phyloP scores from a whole-genome alignment of 53 echinoderm and acorn worm genomes.

The Astropecten irregularis region DNA sequence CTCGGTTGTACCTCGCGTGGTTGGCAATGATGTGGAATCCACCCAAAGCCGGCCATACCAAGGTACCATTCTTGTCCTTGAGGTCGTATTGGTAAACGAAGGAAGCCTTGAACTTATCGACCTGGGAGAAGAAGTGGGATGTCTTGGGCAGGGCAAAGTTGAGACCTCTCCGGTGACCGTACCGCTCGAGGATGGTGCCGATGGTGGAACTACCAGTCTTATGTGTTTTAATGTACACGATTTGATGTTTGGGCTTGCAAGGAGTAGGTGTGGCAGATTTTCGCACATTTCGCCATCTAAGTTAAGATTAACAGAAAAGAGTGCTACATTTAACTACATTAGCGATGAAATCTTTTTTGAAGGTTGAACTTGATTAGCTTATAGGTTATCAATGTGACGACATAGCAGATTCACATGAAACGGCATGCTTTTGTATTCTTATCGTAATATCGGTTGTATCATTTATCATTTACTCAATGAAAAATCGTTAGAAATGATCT shows the following conservation, averaged over 20 bases:
- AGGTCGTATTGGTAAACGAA: neutral
- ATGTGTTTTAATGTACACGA: constrained; percentile 74
- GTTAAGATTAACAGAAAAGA: too few species aligned
- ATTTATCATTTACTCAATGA: too few species aligned
- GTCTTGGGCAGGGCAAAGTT: constrained; percentile 52
- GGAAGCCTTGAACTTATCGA: neutral
- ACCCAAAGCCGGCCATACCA: neutral
- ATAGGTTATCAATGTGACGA: too few species aligned
- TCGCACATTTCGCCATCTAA: too few species aligned
- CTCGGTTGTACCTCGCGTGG: constrained; percentile 61
- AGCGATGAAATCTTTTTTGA: too few species aligned
- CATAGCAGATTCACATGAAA: too few species aligned
- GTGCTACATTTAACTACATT: too few species aligned
- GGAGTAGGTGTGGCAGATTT: too few species aligned
- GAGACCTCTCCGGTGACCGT: constrained; percentile 61
- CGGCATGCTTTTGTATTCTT: too few species aligned
- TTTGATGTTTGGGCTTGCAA: neutral
- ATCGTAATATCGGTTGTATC: too few species aligned
- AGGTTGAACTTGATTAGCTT: too few species aligned
- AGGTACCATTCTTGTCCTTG: neutral
- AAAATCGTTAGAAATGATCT: too few species aligned
- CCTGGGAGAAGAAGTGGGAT: neutral
- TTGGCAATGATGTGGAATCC: constrained; percentile 69
- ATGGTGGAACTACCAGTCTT: constrained; percentile 78
- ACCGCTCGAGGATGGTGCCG: constrained; percentile 68